Percentiles rank a stretch among this genome's conserved stretches.
These are phyloP conservation scores for Cotesia congregata DNA, from an alignment of 2,888 invertebrate species.

Conservation along the genomic window DNA sequence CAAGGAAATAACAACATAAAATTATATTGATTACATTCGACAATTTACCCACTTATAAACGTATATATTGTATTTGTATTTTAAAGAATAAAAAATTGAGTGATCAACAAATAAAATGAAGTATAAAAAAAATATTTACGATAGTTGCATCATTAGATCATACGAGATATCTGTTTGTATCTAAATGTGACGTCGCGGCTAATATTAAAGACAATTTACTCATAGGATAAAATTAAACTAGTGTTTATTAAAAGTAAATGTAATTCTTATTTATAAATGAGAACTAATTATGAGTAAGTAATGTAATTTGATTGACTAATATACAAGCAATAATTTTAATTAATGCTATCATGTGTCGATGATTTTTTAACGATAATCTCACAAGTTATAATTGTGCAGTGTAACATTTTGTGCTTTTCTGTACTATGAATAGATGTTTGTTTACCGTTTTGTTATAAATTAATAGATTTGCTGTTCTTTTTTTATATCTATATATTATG, in stretches of 20 bases:
- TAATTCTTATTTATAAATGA: constrained; percentile 23
- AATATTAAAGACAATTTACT: constrained; percentile 16
- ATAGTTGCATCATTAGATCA: neutral
- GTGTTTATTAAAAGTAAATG: constrained; percentile 29
- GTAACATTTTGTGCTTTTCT: neutral
- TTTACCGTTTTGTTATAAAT: neutral
- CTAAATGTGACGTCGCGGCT: constrained; percentile 22
- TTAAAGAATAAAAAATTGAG: neutral
- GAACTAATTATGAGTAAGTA: constrained; percentile 31
- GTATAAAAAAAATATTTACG: neutral
- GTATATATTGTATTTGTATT: constrained; percentile 16
- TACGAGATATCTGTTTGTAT: constrained; percentile 7
- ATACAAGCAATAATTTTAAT: constrained; percentile 32
- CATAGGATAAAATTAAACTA: constrained; percentile 17
- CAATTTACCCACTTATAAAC: constrained; percentile 40
- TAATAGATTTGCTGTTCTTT: constrained; percentile 10
- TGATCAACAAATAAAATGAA: neutral
- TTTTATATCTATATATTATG: neutral
- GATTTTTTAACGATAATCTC: neutral
- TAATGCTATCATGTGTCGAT: neutral
- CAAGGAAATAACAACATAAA: constrained; percentile 28
- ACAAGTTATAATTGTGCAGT: neutral
- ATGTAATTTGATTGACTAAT: constrained; percentile 22
- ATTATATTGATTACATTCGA: constrained; percentile 37
- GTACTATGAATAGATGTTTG: neutral